These are phyloP conservation scores for Caranx melampygus DNA, from an alignment of 2,113 vertebrate genomes.

Conservation along the genomic window DNA sequence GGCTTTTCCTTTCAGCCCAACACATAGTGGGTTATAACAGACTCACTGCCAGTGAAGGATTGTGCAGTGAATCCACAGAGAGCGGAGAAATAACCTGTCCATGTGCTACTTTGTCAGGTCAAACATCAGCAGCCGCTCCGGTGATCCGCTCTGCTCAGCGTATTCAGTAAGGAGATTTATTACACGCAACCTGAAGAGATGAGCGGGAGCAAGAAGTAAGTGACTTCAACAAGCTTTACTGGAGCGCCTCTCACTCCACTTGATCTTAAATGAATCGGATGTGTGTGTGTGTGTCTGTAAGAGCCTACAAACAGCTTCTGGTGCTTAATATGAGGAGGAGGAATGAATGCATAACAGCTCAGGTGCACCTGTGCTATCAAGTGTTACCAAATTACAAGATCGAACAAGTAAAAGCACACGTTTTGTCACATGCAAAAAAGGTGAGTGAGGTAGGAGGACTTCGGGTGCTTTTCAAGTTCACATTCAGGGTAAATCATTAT, in stretches of 20 bases:
- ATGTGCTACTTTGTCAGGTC: constrained; percentile 59
- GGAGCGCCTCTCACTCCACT: not conserved
- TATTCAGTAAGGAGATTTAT: constrained; percentile 20
- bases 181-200: constrained; percentile 65
- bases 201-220: constrained; percentile 80
- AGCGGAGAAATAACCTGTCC: constrained; percentile 20
- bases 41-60: not conserved
- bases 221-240: not conserved
- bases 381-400: not conserved
- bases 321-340: not conserved
- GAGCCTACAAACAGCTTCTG: not conserved
- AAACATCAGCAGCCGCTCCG: constrained; percentile 53
- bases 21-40: not conserved
- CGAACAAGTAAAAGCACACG: not conserved
- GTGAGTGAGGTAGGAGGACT: not conserved
- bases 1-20: not conserved
- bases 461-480: not conserved
- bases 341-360: not conserved
- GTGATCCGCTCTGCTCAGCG: constrained; percentile 48
- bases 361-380: not conserved
- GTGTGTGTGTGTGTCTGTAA: not conserved
- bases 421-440: not conserved
- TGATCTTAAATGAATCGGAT: not conserved
- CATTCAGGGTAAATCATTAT: not conserved
- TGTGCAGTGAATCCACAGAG: not conserved